Conservation (phyloP, 2,797 vertebrate genomes). For the Cynodonichthys magdalenae region DNA sequence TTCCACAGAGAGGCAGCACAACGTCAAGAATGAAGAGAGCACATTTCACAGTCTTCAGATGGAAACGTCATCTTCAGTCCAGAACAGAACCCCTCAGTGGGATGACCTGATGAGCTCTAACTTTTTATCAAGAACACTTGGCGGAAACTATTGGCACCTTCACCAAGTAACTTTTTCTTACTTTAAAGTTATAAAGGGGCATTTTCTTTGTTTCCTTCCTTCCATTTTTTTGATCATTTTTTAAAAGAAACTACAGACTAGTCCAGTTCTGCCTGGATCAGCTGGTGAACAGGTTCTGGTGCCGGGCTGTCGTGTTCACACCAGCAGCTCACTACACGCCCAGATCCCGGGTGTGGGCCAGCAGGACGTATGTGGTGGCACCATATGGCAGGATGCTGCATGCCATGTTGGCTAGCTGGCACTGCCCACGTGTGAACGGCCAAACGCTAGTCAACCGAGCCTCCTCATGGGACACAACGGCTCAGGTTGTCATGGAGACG, state of each 20-base stretch:
- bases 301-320: constrained; percentile 71
- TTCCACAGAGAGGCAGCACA: constrained; percentile 77
- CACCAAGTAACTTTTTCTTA: background rate
- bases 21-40: constrained; percentile 31
- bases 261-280: constrained; percentile 36
- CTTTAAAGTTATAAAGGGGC: background rate
- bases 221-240: background rate
- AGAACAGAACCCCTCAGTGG: background rate
- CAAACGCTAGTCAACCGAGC: constrained; percentile 84
- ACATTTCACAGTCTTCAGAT: background rate
- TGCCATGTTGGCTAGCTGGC: constrained; percentile 86
- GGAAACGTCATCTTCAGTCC: constrained; percentile 1
- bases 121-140: constrained; percentile 6
- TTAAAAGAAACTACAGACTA: background rate
- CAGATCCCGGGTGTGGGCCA: constrained; percentile 63
- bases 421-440: constrained; percentile 81
- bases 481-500: constrained; percentile 83
- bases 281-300: constrained; percentile 47
- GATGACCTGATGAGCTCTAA: background rate
- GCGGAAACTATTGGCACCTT: background rate
- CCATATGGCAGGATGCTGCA: constrained; percentile 87
- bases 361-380: constrained; percentile 80
- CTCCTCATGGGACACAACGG: constrained; percentile 79
- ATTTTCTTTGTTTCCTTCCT: background rate
- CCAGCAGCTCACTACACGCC: constrained; percentile 53